phyloP scores from a whole-genome alignment of 2,797 vertebrate genomes.

The Pseudomugil tenellus region DNA sequence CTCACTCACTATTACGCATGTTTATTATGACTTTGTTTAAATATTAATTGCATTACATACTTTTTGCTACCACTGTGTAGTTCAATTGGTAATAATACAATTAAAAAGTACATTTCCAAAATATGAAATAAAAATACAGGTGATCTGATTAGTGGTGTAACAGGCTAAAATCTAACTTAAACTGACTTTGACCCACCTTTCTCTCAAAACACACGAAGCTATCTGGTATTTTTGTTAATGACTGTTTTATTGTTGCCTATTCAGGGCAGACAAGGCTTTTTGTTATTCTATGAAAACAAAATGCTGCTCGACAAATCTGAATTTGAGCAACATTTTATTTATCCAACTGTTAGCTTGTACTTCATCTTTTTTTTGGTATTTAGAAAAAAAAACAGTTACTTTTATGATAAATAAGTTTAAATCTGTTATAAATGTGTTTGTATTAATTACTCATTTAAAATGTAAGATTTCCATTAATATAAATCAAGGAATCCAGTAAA shows the following conservation, averaged over 20 bases:
- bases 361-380: background rate
- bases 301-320: constrained; percentile 7
- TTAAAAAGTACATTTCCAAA: background rate
- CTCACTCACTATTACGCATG: too few species aligned
- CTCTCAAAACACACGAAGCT: too few species aligned
- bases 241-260: too few species aligned
- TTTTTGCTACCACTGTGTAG: background rate
- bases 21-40: background rate
- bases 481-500: background rate
- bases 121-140: background rate
- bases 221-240: too few species aligned
- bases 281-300: constrained; percentile 10
- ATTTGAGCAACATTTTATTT: constrained; percentile 15
- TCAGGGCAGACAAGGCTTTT: constrained; percentile 15
- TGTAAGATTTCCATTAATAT: background rate
- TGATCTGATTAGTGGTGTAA: background rate
- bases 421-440: too few species aligned
- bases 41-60: background rate
- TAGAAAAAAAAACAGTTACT: too few species aligned
- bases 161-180: background rate
- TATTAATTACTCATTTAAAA: background rate
- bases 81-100: background rate
- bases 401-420: too few species aligned
- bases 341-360: too few species aligned
- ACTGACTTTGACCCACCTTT: background rate